Percentiles rank a stretch among this genome's conserved stretches.
Evolutionary conservation across 2,797 vertebrate genomes (phyloP).

Genomic region (Toxotes lorentzi): DNA sequence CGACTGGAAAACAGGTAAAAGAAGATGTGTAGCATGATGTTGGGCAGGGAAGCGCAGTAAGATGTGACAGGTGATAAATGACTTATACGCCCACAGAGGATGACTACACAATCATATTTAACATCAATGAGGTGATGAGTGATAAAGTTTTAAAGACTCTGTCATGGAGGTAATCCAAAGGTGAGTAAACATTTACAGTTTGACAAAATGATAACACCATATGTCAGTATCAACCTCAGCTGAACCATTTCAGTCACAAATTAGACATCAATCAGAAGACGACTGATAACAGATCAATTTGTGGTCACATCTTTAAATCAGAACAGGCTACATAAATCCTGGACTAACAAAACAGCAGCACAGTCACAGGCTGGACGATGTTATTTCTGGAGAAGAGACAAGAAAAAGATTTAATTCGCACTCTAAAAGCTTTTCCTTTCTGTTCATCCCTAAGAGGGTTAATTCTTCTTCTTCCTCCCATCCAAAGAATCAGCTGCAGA

Average conservation of each 20-base stretch:
- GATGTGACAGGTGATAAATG: not conserved
- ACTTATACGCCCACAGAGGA: not conserved
- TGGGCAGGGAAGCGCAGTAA: too few relatives aligned
- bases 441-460: not conserved
- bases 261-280: not conserved
- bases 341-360: not conserved
- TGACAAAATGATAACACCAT: not conserved
- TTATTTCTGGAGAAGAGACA: too few relatives aligned
- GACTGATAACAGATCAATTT: not conserved
- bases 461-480: not conserved
- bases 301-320: not conserved
- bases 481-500: not conserved
- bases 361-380: too few relatives aligned
- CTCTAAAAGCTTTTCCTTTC: not conserved
- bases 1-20: not conserved
- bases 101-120: not conserved
- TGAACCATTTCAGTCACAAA: not conserved
- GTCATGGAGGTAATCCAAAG: not conserved
- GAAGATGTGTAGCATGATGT: not conserved
- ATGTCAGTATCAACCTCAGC: not conserved
- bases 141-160: not conserved
- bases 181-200: not conserved
- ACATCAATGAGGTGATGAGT: not conserved
- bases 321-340: not conserved
- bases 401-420: not conserved